Percentiles rank a stretch among this genome's conserved stretches.
Evolutionary conservation across 2,888 invertebrate species (phyloP).

Genomic region (Chrysomela aeneicollis): DNA sequence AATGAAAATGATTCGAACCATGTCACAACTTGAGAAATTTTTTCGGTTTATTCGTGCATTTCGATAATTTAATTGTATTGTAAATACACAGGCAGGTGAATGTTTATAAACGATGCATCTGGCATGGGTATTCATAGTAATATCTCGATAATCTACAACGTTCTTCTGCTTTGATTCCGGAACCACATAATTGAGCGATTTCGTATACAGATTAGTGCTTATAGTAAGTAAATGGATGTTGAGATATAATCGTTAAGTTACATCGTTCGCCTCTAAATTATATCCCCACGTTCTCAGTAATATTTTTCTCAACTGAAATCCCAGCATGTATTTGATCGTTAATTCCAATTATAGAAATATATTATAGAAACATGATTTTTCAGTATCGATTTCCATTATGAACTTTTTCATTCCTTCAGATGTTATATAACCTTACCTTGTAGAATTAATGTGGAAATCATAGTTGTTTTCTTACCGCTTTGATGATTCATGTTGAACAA

Average conservation of each 20-base stretch:
- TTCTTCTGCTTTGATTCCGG: conserved; percentile 13
- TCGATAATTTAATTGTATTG: not conserved
- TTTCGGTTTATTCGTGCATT: no score
- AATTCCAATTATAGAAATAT: no score
- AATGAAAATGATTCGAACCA: no score
- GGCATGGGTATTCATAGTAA: not conserved
- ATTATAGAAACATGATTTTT: no score
- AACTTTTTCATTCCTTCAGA: no score
- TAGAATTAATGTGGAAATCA: no score
- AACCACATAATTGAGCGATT: conserved; percentile 29
- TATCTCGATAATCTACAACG: not conserved
- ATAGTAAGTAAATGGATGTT: conserved; percentile 28
- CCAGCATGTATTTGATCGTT: no score
- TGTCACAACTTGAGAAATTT: no score
- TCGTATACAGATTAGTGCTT: conserved; percentile 27
- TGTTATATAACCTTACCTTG: no score
- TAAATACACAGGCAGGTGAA: not conserved
- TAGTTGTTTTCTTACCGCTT: not conserved
- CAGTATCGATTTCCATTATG: no score
- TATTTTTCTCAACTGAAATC: not conserved
- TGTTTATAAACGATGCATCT: not conserved
- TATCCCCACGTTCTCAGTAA: not conserved
- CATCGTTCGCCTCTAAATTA: conserved; percentile 21
- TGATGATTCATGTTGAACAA: not conserved
- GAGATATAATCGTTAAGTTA: conserved; percentile 27